Evolutionary conservation across 2,113 vertebrate species (phyloP), one percentile per base, ranked within the genome.

Genomic region (Rostratula benghalensis): DNA sequence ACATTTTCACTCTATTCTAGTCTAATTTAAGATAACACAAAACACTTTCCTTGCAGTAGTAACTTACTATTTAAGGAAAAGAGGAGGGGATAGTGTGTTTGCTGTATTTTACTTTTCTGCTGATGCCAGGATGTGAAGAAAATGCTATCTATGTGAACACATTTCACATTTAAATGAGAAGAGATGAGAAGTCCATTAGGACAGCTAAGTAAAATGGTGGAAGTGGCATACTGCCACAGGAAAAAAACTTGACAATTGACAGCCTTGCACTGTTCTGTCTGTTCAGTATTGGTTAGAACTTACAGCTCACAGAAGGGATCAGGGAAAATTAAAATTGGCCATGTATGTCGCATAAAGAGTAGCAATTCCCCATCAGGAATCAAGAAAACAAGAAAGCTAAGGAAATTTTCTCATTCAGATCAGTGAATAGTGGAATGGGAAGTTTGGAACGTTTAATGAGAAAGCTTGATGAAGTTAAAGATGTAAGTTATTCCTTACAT

Each of bases 301-400:
- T 41, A 12, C 8, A 35, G 12, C 22, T 70, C 23, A 11, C 53
- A 50, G 56, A 80, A 37, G 11, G 39, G 9, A 60, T 48, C 43
- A 64, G 21, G 7, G 23, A 56, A 82, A 89, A 65, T 11, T 13
- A 87, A 80, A 22, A 30, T 7, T 2, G 0, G 15, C 7, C 1
- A 0, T 0, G 0, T 9, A 56, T 20, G 8, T 21, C 2, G n/a
- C 48, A 41, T 14, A 76, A 94, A 83, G 5, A 2, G 13, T 61
- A 88, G 45, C 27, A 69, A 80, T 54, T 82, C 9, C 10, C 16
- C 11, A 33, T 23, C 13, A 35, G 30, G 70, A 73, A n/a, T n/a
- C n/a, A n/a, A 31, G 37, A 76, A 83, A 64, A 50, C 39, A 71
- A 61, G 13, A 60, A 3, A 79, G 28, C 8, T 41, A 46, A 65